These are phyloP conservation scores for Nettapus auritus DNA, from an alignment of 2,113 vertebrate genomes.

Conservation along the genomic window DNA sequence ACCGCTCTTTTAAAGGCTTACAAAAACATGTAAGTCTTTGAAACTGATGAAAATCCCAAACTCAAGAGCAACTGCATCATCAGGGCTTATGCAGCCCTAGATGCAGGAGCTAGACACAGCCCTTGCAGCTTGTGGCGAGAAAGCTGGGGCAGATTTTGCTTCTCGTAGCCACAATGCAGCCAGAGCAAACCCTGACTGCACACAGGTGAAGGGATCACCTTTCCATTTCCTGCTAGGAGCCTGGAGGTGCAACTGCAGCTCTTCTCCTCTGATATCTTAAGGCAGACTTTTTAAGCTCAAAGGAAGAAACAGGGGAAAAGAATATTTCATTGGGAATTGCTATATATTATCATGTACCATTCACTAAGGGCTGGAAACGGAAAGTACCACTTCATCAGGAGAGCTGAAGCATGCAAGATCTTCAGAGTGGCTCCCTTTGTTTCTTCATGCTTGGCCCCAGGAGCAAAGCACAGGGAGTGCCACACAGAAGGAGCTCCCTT, in stretches of 20 bases:
- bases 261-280: not conserved
- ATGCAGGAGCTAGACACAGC: not conserved
- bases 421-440: not conserved
- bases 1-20: not conserved
- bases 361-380: not conserved
- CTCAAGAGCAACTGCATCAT: not conserved
- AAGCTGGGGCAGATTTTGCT: not conserved
- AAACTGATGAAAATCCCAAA: not conserved
- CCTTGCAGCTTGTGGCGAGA: not conserved
- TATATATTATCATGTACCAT: not conserved
- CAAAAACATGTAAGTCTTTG: not conserved
- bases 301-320: not conserved
- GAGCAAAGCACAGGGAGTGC: not conserved
- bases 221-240: not conserved
- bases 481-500: not conserved
- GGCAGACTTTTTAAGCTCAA: not conserved
- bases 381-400: not conserved
- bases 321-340: not conserved
- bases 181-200: not conserved
- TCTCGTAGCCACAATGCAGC: not conserved
- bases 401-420: not conserved
- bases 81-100: not conserved
- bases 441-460: not conserved
- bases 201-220: not conserved
- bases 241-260: not conserved